Evolutionary conservation across 2,888 invertebrate genomes (phyloP), one percentile per base, ranked within the genome.

Genomic region (Amiota communis): DNA sequence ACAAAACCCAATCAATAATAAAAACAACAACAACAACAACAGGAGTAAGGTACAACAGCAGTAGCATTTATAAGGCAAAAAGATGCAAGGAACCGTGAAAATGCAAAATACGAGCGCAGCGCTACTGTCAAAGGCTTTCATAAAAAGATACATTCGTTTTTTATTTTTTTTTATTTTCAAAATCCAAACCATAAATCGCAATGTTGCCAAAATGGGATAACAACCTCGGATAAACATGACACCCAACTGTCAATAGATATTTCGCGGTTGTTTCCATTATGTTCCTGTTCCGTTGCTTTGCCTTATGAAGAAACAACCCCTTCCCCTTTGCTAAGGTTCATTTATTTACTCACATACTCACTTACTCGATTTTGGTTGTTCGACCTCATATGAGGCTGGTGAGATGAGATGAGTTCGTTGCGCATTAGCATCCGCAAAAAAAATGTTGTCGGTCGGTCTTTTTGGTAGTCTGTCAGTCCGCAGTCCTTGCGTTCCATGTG

Each of bases 201-300:
- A 83, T 86, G 84, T 88, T 86, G 82, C 82, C 81, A 81, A 85
- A 86, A 87, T 84, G 83, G 88, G 86, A 87, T 87, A 88, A 88
- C 87, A 85, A 88, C 82, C 83, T 84, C 86, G 87, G 86, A 89
- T 90, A 90, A 89, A 89, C 89, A 90, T 90, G 89, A 90, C 89
- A 90, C 90, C 89, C 89, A 90, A 90, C 88, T 89, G 89, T 89
- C 89, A 89, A 89, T 88, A 87, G 87, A 87, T 87, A 86, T 87
- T 89, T 87, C 89, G 89, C 88, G 90, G 89, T 89, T 86, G 83
- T 83, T 87, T 87, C 83, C 81, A 87, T 87, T 86, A 85, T 87
- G 80, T 77, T 79, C 81, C 84, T 64, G 23, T 53, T 17, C 57
- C 15, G 1, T 36, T 36, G 36, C 36, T 1, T 36, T 36, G 36